These are phyloP conservation scores for Onychomys arenicola DNA, from an alignment of 2,797 vertebrate genomes.

Conservation along the genomic window DNA sequence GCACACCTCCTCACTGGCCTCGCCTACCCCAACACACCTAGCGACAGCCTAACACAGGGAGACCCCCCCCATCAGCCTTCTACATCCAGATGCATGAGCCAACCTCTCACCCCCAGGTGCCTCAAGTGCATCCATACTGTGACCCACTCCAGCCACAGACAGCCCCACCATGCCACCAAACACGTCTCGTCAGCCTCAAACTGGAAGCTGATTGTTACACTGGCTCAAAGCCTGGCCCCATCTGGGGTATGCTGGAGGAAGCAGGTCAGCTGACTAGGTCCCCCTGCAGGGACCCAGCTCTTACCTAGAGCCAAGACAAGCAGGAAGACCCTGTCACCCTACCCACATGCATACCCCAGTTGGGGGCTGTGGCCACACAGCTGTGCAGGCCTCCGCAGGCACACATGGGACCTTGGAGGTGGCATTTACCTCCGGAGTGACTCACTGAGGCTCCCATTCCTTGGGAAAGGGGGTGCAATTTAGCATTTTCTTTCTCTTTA, in stretches of 20 bases:
- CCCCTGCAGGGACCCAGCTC: neutral
- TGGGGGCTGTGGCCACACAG: constrained; percentile 43
- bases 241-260: neutral
- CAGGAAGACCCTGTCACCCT: neutral
- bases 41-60: neutral
- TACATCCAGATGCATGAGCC: neutral
- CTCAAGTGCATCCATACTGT: neutral
- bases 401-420: constrained; percentile 67
- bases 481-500: constrained; percentile 80
- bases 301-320: neutral
- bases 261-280: neutral
- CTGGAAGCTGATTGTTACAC: neutral
- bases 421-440: constrained; percentile 78
- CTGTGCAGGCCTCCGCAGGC: constrained; percentile 55
- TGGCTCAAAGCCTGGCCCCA: neutral
- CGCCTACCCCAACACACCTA: neutral
- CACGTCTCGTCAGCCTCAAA: neutral
- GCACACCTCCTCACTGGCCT: constrained; percentile 31
- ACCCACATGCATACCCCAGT: neutral
- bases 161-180: neutral
- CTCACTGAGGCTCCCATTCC: constrained; percentile 71
- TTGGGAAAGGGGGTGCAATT: constrained; percentile 72
- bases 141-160: neutral
- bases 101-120: neutral
- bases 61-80: neutral